These are phyloP conservation scores for Sinocyclocheilus anophthalmus DNA, from an alignment of 2,113 vertebrate genomes.

Conservation along the genomic window DNA sequence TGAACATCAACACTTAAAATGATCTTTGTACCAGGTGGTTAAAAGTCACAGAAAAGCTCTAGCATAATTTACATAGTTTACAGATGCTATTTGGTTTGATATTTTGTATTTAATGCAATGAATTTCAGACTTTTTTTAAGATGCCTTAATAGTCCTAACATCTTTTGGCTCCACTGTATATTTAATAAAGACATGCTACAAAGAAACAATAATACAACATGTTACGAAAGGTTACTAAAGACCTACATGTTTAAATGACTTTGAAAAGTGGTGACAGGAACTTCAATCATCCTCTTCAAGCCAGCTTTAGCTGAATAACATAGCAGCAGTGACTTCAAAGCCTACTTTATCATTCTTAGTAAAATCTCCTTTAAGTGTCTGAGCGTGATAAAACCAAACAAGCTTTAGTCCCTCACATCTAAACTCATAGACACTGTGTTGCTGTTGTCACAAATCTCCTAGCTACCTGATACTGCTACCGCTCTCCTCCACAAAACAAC, in stretches of 20 bases:
- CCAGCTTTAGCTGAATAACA: not conserved
- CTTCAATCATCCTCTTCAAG: not conserved
- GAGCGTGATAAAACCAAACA: not conserved
- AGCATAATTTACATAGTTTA: not conserved
- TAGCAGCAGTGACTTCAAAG: not conserved
- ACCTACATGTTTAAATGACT: not conserved
- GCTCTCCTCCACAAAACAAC: conserved; percentile 7
- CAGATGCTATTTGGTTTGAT: not conserved
- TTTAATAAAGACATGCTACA: not conserved
- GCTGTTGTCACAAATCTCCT: not conserved
- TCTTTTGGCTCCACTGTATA: not conserved
- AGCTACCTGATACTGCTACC: not conserved
- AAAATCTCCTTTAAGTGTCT: not conserved
- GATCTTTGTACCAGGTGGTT: too few species aligned
- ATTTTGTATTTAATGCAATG: not conserved
- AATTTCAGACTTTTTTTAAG: not conserved
- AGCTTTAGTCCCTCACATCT: not conserved
- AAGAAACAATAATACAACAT: not conserved
- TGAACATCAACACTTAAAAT: too few species aligned
- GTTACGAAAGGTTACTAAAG: not conserved
- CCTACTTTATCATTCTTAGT: not conserved
- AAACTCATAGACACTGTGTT: not conserved
- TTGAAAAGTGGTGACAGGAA: not conserved
- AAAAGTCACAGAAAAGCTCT: not conserved
- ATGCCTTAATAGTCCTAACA: too few species aligned